These are phyloP conservation scores for Tyrannus savana DNA, from an alignment of 2,113 vertebrate species.

Conservation along the genomic window DNA sequence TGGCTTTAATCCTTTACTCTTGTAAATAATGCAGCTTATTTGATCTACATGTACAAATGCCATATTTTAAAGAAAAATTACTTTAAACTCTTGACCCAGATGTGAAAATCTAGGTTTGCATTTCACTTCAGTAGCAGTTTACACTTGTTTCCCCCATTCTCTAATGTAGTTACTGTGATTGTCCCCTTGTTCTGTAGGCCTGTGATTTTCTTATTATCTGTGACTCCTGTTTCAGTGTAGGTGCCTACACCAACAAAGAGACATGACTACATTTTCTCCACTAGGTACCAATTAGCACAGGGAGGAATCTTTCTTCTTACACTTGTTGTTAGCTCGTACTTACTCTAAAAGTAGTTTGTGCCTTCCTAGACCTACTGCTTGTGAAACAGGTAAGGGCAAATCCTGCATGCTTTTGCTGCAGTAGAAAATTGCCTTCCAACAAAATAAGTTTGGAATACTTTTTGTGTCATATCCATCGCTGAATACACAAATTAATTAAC, in stretches of 20 bases:
- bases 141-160: neutral
- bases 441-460: neutral
- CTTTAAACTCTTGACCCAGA: neutral
- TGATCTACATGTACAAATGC: neutral
- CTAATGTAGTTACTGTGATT: neutral
- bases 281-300: neutral
- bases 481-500: neutral
- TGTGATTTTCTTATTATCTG: neutral
- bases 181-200: neutral
- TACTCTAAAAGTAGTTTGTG: neutral
- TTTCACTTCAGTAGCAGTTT: neutral
- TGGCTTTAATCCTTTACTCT: neutral
- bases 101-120: neutral
- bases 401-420: neutral
- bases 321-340: neutral
- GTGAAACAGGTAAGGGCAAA: neutral
- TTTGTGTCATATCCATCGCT: neutral
- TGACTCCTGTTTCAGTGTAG: neutral
- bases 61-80: neutral
- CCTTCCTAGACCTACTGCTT: neutral
- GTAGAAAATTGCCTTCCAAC: neutral
- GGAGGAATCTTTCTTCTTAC: neutral
- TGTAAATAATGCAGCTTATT: neutral
- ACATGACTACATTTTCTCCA: neutral
- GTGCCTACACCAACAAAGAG: neutral